Percentiles rank a stretch among this genome's conserved stretches.
Conservation (phyloP, 2,113 vertebrate species). For the Caloenas nicobarica region DNA sequence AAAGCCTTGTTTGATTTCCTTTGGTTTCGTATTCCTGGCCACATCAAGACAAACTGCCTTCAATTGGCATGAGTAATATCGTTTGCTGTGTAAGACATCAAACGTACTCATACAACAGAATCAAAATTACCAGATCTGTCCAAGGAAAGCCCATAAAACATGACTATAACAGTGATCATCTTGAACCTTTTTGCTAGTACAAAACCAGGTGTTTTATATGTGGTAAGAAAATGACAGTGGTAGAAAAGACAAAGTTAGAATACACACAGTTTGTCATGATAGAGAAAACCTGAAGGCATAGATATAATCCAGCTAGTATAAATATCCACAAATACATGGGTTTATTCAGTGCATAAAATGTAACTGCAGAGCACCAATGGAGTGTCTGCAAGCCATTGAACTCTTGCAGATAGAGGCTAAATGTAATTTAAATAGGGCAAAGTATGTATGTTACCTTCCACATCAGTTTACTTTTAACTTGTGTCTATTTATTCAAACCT, state of each 20-base stretch:
- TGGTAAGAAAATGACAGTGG: background rate
- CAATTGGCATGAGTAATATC: background rate
- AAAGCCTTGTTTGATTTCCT: background rate
- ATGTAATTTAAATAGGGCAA: background rate
- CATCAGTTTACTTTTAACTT: background rate
- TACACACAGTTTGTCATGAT: fast-evolving
- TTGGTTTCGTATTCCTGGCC: background rate
- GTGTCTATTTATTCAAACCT: background rate
- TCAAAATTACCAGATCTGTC: background rate
- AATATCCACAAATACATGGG: background rate
- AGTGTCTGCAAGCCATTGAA: background rate
- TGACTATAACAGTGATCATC: background rate
- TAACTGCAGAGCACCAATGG: background rate
- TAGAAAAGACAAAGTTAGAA: background rate
- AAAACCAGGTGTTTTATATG: background rate
- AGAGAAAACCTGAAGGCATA: background rate
- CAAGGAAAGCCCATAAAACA: background rate
- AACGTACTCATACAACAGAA: background rate
- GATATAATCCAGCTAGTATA: background rate
- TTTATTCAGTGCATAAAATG: background rate
- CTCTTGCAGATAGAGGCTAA: background rate
- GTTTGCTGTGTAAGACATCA: background rate
- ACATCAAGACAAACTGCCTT: background rate
- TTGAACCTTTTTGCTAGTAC: background rate
- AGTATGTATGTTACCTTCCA: background rate